These are phyloP conservation scores for Hemithea aestivaria DNA, from an alignment of 2,888 invertebrate genomes.

Conservation along the genomic window DNA sequence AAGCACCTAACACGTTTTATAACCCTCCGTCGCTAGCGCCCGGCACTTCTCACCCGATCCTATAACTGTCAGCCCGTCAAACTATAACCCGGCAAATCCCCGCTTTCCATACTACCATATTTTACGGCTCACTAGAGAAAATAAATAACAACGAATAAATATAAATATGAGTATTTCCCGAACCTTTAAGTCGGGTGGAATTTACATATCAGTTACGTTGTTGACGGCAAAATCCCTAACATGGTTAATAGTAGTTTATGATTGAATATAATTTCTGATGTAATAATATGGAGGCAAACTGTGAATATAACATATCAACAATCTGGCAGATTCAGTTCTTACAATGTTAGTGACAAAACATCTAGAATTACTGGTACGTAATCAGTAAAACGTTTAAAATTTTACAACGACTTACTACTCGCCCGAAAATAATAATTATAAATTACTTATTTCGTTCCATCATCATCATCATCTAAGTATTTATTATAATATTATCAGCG, in stretches of 20 bases:
- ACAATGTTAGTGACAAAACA: too few relatives aligned
- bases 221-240: slow-evolving; percentile 66
- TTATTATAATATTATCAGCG: too few relatives aligned
- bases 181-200: slow-evolving; percentile 60
- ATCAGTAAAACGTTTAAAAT: too few relatives aligned
- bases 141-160: slow-evolving; percentile 72
- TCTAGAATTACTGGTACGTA: too few relatives aligned
- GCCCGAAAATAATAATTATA: too few relatives aligned
- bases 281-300: too few relatives aligned
- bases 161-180: slow-evolving; percentile 69
- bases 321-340: too few relatives aligned
- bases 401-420: too few relatives aligned
- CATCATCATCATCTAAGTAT: too few relatives aligned
- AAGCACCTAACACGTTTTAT: slow-evolving; percentile 31
- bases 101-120: slow-evolving; percentile 72
- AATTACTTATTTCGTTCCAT: too few relatives aligned
- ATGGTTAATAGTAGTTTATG: slow-evolving; percentile 52
- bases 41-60: slow-evolving; percentile 36
- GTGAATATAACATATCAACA: too few relatives aligned
- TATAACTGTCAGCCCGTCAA: slow-evolving; percentile 77
- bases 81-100: slow-evolving; percentile 68
- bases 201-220: slow-evolving; percentile 69
- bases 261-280: slow-evolving; percentile 39
- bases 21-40: slow-evolving; percentile 31
- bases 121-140: slow-evolving; percentile 72